phyloP scores from a whole-genome alignment of 1,140 invertebrate genomes.

The Pemphigus obesinymphae region DNA sequence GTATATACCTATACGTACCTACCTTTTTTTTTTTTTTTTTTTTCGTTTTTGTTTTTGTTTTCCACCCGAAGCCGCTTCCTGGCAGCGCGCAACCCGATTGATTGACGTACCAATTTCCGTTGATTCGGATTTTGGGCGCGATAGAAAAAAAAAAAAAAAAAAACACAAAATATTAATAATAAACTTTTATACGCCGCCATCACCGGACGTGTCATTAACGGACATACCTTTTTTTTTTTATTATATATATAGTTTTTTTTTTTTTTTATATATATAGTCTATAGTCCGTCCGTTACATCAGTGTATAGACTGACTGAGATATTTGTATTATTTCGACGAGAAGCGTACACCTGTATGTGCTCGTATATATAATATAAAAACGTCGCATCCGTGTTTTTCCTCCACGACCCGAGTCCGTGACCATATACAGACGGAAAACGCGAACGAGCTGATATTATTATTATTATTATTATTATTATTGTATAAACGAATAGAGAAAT shows the following conservation, averaged over 20 bases:
- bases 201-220: slow-evolving; percentile 25
- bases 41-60: slow-evolving; percentile 6
- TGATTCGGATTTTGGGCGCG: slow-evolving; percentile 32
- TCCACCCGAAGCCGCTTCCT: slow-evolving; percentile 37
- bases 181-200: slow-evolving; percentile 11
- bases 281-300: background rate
- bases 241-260: background rate
- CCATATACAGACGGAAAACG: background rate
- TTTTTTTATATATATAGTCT: background rate
- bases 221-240: background rate
- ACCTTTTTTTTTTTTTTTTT: slow-evolving; percentile 16
- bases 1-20: no score
- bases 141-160: background rate
- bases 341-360: no score
- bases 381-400: no score
- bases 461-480: no score
- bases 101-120: slow-evolving; percentile 41
- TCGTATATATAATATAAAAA: no score
- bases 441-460: background rate
- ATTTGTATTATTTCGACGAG: background rate
- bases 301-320: background rate
- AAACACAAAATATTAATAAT: slow-evolving; percentile 18
- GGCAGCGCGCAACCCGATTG: slow-evolving; percentile 2
- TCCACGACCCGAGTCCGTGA: no score
- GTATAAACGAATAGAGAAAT: no score